Evolutionary conservation across 2,113 vertebrate species (phyloP).

Genomic region (Cygnus buccinator): DNA sequence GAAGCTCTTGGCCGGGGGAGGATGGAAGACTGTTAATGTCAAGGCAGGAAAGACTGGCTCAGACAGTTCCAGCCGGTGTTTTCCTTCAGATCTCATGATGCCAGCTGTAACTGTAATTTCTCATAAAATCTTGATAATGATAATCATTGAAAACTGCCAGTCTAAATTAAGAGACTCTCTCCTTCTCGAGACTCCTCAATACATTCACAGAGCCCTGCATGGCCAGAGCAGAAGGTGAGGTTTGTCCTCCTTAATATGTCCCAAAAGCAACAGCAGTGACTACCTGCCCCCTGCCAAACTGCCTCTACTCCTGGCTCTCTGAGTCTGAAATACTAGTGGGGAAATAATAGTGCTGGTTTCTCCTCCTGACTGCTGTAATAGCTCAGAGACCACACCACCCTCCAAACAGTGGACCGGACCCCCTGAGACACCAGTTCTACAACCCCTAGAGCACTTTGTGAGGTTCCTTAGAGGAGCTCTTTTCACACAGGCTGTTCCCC

Average conservation of each 20-base stretch:
- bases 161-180: background rate
- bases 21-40: background rate
- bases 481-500: background rate
- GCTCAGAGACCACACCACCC: background rate
- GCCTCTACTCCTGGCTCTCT: background rate
- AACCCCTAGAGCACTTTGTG: accelerated
- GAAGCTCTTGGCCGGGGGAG: accelerated
- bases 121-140: background rate
- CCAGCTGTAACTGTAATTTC: background rate
- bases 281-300: background rate
- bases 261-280: background rate
- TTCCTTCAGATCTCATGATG: background rate
- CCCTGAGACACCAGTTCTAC: background rate
- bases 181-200: background rate
- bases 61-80: background rate
- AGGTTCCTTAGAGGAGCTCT: background rate
- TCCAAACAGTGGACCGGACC: background rate
- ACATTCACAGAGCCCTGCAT: background rate
- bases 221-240: background rate
- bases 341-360: background rate
- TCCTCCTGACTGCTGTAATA: background rate
- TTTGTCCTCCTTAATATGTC: background rate
- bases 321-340: background rate
- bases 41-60: background rate
- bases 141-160: background rate